Evolutionary conservation across 2,888 invertebrate species (phyloP).

Genomic region (Cephus runcator): DNA sequence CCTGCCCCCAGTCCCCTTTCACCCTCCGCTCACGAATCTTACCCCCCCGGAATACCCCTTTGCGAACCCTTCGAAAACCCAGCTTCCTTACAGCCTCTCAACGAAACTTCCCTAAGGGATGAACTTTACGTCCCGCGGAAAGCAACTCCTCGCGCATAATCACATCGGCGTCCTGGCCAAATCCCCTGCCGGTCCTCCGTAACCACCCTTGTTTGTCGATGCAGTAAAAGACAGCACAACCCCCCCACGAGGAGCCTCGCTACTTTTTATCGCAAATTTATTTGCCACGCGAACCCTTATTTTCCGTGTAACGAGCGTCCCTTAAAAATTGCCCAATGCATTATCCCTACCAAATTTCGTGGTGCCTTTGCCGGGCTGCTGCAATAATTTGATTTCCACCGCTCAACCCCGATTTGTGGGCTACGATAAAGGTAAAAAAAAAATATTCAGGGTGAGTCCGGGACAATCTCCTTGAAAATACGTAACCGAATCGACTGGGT

Average conservation of each 20-base stretch:
- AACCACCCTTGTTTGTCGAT: not conserved
- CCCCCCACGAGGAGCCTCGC: not conserved
- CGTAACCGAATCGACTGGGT: not conserved
- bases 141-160: not conserved
- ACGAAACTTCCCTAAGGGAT: constrained; percentile 34
- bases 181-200: not conserved
- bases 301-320: not conserved
- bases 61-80: not conserved
- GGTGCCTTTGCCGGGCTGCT: too few relatives aligned
- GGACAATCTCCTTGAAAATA: not conserved
- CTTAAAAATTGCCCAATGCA: too few relatives aligned
- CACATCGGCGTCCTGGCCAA: not conserved
- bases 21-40: constrained; percentile 12
- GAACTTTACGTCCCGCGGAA: constrained; percentile 24
- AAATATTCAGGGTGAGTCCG: too few relatives aligned
- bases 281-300: not conserved
- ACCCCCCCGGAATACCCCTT: not conserved
- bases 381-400: too few relatives aligned
- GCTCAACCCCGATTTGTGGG: too few relatives aligned
- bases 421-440: not conserved
- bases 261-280: not conserved
- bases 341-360: too few relatives aligned
- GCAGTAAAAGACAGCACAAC: not conserved
- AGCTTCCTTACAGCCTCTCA: not conserved
- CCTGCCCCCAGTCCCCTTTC: constrained; percentile 26